A percentile compares a stretch with the other conserved stretches of the same genome.
Conservation (phyloP, 23 tunicate genomes). For the Styela clava region DNA sequence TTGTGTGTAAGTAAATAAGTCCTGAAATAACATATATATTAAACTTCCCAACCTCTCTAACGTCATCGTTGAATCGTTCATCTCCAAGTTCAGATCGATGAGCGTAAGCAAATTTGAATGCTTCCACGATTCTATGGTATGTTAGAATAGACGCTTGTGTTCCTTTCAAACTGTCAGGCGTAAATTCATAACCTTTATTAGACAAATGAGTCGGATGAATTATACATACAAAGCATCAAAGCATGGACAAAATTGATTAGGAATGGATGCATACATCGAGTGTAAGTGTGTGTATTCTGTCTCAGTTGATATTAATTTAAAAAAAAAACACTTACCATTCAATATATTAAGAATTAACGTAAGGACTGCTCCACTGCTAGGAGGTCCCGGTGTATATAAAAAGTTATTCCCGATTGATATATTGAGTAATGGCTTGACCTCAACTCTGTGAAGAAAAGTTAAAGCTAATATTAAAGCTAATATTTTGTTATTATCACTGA, state of each 20-base stretch:
- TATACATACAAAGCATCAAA: neutral
- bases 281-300: too few species aligned
- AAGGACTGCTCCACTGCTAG: conserved; percentile 85
- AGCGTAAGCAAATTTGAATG: conserved; percentile 90
- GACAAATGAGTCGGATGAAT: conserved; percentile 14
- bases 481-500: too few species aligned
- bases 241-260: neutral
- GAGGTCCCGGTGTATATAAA: conserved; percentile 71
- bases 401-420: conserved; percentile 50
- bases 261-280: too few species aligned
- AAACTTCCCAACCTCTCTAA: conserved; percentile 47
- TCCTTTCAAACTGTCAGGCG: conserved; percentile 35
- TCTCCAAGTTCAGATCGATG: conserved; percentile 78
- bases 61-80: conserved; percentile 43
- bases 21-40: too few species aligned
- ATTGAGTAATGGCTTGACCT: conserved; percentile 50
- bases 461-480: too few species aligned
- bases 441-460: conserved; percentile 42
- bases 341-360: conserved; percentile 78
- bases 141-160: conserved; percentile 48
- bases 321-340: conserved; percentile 66
- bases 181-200: conserved; percentile 60
- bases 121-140: conserved; percentile 92
- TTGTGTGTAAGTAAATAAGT: too few species aligned
- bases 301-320: too few species aligned